A percentile compares a stretch with the other conserved stretches of the same genome.
phyloP scores from a whole-genome alignment of 2,888 invertebrate species.

The Eutolmus rufibarbis region DNA sequence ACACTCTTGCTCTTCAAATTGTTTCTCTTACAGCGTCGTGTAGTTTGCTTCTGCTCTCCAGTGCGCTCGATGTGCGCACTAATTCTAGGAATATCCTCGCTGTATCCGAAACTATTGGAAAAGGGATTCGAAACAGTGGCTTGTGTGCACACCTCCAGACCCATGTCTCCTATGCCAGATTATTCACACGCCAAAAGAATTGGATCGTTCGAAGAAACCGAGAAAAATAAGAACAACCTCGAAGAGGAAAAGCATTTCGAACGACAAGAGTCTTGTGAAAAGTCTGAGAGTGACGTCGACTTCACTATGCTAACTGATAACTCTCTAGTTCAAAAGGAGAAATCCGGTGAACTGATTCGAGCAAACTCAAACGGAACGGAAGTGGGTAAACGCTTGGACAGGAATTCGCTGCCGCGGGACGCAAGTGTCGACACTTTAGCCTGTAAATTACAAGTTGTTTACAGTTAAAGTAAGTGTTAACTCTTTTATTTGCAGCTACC shows the following conservation, averaged over 20 bases:
- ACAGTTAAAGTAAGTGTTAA: not conserved
- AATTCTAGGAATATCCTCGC: slow-evolving; percentile 85
- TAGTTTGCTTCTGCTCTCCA: slow-evolving; percentile 92
- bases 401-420: slow-evolving; percentile 71
- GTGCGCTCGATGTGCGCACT: slow-evolving; percentile 88
- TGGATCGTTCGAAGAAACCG: not conserved
- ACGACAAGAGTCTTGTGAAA: slow-evolving; percentile 5
- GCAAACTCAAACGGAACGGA: slow-evolving; percentile 54
- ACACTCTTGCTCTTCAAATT: slow-evolving; percentile 91
- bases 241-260: slow-evolving; percentile 50
- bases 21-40: slow-evolving; percentile 84
- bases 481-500: slow-evolving; percentile 52
- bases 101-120: slow-evolving; percentile 90
- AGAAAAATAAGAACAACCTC: not conserved
- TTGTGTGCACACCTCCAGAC: slow-evolving; percentile 76
- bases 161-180: slow-evolving; percentile 76
- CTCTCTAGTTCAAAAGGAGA: not conserved
- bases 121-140: slow-evolving; percentile 83
- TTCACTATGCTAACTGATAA: not conserved
- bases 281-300: slow-evolving; percentile 47
- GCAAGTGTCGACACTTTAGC: slow-evolving; percentile 72
- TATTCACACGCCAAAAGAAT: slow-evolving; percentile 59
- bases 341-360: slow-evolving; percentile 56
- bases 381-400: slow-evolving; percentile 53
- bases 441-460: slow-evolving; percentile 54